phyloP scores from a whole-genome alignment of 2,888 invertebrate genomes.

The Opisthograptis luteolata region DNA sequence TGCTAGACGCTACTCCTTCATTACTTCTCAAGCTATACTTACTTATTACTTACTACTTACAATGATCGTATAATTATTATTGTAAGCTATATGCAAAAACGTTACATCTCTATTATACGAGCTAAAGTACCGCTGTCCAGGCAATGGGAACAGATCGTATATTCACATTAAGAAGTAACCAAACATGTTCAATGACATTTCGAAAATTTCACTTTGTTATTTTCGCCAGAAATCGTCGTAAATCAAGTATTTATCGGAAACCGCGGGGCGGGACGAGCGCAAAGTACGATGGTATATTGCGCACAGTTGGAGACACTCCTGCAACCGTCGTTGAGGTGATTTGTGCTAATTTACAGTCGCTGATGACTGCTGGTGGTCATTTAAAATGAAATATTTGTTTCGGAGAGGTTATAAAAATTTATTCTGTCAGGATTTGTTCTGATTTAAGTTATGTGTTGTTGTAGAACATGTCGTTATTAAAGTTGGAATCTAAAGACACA shows the following conservation, averaged over 20 bases:
- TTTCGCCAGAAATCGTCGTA: conserved; percentile 51
- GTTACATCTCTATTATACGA: conserved; percentile 33
- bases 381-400: neutral
- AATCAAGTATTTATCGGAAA: conserved; percentile 51
- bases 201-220: conserved; percentile 38
- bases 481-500: too few species aligned
- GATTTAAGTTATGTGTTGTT: neutral
- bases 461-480: too few species aligned
- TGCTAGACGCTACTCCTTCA: conserved; percentile 45
- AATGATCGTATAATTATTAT: conserved; percentile 48
- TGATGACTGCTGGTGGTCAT: conserved; percentile 6
- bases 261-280: conserved; percentile 30
- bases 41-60: conserved; percentile 20
- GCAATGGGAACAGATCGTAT: conserved; percentile 39
- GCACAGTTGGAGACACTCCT: conserved; percentile 12
- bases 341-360: conserved; percentile 13
- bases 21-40: conserved; percentile 51
- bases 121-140: conserved; percentile 39
- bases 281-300: conserved; percentile 23
- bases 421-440: neutral
- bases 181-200: conserved; percentile 41
- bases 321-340: neutral
- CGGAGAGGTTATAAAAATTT: neutral
- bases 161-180: conserved; percentile 38
- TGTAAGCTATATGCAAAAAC: conserved; percentile 43